These are phyloP conservation scores for Sakesphorus luctuosus DNA, from an alignment of 2,113 vertebrate species.

Conservation along the genomic window DNA sequence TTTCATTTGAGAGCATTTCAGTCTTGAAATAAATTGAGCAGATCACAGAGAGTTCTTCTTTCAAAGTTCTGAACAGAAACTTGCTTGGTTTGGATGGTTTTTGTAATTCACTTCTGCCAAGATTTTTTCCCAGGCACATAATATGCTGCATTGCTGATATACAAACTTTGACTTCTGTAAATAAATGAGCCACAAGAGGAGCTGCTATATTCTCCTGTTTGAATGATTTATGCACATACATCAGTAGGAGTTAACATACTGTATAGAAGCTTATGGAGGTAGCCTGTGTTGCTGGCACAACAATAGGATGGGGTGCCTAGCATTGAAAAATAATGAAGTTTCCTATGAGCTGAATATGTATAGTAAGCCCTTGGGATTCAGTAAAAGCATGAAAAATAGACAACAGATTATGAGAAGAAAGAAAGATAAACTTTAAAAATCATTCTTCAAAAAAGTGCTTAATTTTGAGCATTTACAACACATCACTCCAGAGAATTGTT, in stretches of 20 bases:
- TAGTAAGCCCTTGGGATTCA: constrained; percentile 6
- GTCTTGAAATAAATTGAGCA: constrained; percentile 36
- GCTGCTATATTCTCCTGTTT: not conserved
- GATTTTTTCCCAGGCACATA: not conserved
- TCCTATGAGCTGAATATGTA: constrained; percentile 10
- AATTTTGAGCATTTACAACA: constrained; percentile 25
- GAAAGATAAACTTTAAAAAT: constrained; percentile 34
- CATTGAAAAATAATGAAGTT: constrained; percentile 27
- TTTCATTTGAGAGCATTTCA: constrained; percentile 39
- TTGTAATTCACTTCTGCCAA: not conserved
- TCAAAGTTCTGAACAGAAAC: constrained; percentile 32
- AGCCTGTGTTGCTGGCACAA: not conserved
- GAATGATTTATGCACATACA: constrained; percentile 1
- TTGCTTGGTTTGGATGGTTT: not conserved
- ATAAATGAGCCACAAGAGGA: not conserved
- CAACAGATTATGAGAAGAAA: constrained; percentile 25
- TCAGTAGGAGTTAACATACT: not conserved
- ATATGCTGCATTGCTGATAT: not conserved
- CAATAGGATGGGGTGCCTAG: not conserved
- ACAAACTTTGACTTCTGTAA: constrained; percentile 22
- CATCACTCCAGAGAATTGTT: not conserved
- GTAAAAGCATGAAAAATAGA: not conserved
- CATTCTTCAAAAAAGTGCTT: constrained; percentile 20
- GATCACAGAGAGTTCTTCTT: constrained; percentile 27
- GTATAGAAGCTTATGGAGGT: not conserved